Evolutionary conservation across 2,888 invertebrate genomes (phyloP).

Genomic region (Latrodectus hesperus): DNA sequence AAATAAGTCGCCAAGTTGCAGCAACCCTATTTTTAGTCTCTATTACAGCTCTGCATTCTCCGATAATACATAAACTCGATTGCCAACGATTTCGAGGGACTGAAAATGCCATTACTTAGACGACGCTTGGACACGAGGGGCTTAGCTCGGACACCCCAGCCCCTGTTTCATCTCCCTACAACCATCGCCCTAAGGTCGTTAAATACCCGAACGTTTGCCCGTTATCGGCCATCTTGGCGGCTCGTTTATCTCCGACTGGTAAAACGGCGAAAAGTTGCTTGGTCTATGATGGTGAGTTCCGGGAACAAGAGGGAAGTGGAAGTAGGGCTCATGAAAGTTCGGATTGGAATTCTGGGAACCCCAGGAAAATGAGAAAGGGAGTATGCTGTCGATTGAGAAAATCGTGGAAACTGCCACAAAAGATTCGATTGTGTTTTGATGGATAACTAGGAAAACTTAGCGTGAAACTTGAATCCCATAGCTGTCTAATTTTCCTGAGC

Average conservation of each 20-base stretch:
- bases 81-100: conserved; percentile 40
- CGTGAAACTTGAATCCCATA: no score
- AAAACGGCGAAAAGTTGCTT: conserved; percentile 2
- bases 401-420: conserved; percentile 12
- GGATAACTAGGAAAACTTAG: background rate
- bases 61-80: conserved; percentile 50
- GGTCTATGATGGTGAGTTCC: background rate
- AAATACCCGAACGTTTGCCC: conserved; percentile 34
- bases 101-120: conserved; percentile 49
- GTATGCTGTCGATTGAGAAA: background rate
- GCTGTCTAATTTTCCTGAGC: no score
- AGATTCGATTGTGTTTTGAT: conserved; percentile 21
- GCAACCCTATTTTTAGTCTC: conserved; percentile 29
- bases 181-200: conserved; percentile 28
- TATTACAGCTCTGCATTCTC: conserved; percentile 23
- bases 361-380: no score
- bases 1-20: background rate
- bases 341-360: background rate
- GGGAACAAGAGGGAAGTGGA: background rate
- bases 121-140: conserved; percentile 26
- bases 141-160: conserved; percentile 24
- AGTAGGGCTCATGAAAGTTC: background rate
- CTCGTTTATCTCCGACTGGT: conserved; percentile 35
- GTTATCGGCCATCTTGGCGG: conserved; percentile 55
- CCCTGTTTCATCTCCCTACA: background rate